phyloP scores from a whole-genome alignment of 2,888 invertebrate genomes.

The Asteroscopus sphinx region DNA sequence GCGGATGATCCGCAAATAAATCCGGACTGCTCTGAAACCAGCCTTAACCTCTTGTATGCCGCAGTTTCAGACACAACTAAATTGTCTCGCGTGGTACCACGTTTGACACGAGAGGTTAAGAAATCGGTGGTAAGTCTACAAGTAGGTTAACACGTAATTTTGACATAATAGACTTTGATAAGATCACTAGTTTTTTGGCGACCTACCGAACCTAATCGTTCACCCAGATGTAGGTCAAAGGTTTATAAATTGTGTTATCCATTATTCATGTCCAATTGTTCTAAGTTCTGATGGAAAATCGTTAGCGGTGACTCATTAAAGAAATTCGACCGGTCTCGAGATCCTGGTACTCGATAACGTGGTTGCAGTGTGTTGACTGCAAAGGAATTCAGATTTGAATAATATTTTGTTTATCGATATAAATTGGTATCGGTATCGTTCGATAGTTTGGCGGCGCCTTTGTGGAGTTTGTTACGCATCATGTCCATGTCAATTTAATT shows the following conservation, averaged over 20 bases:
- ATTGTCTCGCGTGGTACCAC: too few species aligned
- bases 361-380: conserved; percentile 52
- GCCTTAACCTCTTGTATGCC: too few species aligned
- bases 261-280: conserved; percentile 86
- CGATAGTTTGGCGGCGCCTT: conserved; percentile 50
- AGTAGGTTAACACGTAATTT: conserved; percentile 69
- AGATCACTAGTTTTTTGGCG: conserved; percentile 51
- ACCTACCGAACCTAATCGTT: conserved; percentile 48
- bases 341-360: conserved; percentile 61
- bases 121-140: too few species aligned
- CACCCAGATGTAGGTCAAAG: conserved; percentile 77
- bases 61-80: too few species aligned
- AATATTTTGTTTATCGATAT: conserved; percentile 49
- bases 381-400: conserved; percentile 54
- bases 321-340: conserved; percentile 72
- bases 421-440: conserved; percentile 24
- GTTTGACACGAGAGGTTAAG: too few species aligned
- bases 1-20: too few species aligned
- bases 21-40: too few species aligned
- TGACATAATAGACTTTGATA: conserved; percentile 52
- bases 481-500: conserved; percentile 33
- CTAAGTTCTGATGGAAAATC: conserved; percentile 85
- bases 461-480: conserved; percentile 38
- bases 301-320: conserved; percentile 87
- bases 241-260: conserved; percentile 66